Conservation (phyloP, 2,797 vertebrate genomes). For the Sorex maritimensis region DNA sequence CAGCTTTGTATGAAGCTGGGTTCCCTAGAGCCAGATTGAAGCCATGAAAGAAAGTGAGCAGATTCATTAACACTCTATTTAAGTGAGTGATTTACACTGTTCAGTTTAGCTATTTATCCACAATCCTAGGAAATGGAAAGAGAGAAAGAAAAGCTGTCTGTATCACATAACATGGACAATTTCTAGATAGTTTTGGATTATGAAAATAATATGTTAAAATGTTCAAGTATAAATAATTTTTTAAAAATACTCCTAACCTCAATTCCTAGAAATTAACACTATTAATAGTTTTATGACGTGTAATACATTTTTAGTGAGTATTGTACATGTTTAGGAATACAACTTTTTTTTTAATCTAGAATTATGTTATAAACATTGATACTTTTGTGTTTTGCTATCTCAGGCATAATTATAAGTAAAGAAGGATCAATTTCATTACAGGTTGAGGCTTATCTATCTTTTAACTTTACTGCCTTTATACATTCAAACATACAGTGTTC, state of each 20-base stretch:
- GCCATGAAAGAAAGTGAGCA: not conserved
- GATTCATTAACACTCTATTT: not conserved
- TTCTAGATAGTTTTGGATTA: constrained; percentile 5
- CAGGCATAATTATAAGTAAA: not conserved
- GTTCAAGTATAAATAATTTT: not conserved
- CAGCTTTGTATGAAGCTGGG: not conserved
- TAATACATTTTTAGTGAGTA: not conserved
- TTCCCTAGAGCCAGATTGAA: not conserved
- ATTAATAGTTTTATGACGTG: constrained; percentile 31
- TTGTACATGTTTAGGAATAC: not conserved
- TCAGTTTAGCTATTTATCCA: not conserved
- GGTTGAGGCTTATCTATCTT: not conserved
- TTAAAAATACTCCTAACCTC: not conserved
- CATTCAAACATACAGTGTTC: not conserved
- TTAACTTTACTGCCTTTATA: not conserved
- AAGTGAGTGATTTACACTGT: not conserved
- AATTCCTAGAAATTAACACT: not conserved
- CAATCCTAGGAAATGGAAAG: not conserved
- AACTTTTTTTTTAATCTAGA: not conserved
- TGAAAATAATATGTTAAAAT: not conserved
- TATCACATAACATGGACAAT: not conserved
- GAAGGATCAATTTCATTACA: not conserved
- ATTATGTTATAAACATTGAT: not conserved
- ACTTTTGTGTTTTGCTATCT: not conserved
- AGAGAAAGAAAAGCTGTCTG: not conserved